Base-by-base conservation (phyloP, 2,888 invertebrate genomes). In the Drosophila infuscata region DNA sequence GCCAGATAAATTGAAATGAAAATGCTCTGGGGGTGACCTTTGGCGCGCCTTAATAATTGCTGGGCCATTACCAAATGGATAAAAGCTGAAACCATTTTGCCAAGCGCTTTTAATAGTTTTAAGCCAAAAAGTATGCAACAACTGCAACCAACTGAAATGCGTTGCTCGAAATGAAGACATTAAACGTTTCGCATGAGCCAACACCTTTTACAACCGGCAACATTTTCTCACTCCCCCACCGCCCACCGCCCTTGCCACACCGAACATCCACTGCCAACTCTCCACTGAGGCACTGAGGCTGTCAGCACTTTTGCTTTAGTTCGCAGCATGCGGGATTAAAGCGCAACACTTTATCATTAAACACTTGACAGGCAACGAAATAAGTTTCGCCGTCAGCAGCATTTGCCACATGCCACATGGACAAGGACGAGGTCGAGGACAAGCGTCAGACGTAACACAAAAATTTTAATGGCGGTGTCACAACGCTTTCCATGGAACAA, bases 341-440 rank as follows among this genome's bases (percentile, higher is more conserved):
- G 73, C 74, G 72, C 74, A 74, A 79, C 88, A 89, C 90, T 85
- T 90, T 90, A 90, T 88, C 85, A 88, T 85, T 89, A 82, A 60
- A 79, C 74, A 68, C 75, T 82, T 88, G 90, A 85, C 85, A 90
- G 80, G 69, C 74, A 74, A 63, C 81, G 73, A 76, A 81, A 87
- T 81, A 82, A 81, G 79, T 79, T 89, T 67, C 48, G 30, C 54
- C 72, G 72, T 76, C 78, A 69, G 77, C 69, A 63, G 62, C 76
- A 77, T 61, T 65, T 73, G 70, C 70, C 69, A 32, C 81, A 57
- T 32, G 60, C 67, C 66, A 30, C 72, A 60, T 41, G 58, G 30
- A 32, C 68, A 70, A 53, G 76, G 72, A 63, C 66, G 59, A 58
- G 46, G 61, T 36, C 30, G 35, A 38, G 38, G 43, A 25, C 25